Evolutionary conservation across 2,888 invertebrate genomes (phyloP).

Genomic region (Rotaria macrura): DNA sequence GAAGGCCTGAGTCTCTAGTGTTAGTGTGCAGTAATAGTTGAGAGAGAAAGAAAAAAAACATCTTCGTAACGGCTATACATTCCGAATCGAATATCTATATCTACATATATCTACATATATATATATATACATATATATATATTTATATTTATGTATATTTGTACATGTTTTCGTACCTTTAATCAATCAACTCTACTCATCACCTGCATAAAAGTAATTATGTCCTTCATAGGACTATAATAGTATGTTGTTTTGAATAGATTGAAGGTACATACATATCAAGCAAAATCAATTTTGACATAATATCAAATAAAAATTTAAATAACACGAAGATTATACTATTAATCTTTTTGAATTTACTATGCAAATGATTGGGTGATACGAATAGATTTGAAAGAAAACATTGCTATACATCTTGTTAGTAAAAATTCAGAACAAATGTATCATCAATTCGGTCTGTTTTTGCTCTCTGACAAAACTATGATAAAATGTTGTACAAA

Average conservation of each 20-base stretch:
- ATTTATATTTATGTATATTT: no score
- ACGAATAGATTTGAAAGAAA: neutral
- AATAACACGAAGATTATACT: neutral
- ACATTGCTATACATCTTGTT: neutral
- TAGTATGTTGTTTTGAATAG: neutral
- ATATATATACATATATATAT: no score
- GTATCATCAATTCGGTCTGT: no score
- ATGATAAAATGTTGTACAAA: no score
- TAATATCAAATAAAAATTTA: neutral
- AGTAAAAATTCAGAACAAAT: neutral
- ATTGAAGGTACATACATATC: neutral
- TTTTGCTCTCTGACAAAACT: no score
- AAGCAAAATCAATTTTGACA: neutral
- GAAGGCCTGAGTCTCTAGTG: neutral
- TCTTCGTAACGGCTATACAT: neutral
- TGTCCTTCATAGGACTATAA: neutral
- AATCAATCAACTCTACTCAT: neutral
- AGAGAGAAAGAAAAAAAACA: neutral
- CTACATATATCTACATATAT: neutral
- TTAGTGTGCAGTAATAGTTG: neutral
- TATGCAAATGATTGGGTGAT: neutral
- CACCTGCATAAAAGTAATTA: neutral
- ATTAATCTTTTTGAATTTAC: neutral
- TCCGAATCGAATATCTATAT: neutral
- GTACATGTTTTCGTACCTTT: neutral